phyloP scores from a whole-genome alignment of 2,113 vertebrate species.

The Phodopus roborovskii region DNA sequence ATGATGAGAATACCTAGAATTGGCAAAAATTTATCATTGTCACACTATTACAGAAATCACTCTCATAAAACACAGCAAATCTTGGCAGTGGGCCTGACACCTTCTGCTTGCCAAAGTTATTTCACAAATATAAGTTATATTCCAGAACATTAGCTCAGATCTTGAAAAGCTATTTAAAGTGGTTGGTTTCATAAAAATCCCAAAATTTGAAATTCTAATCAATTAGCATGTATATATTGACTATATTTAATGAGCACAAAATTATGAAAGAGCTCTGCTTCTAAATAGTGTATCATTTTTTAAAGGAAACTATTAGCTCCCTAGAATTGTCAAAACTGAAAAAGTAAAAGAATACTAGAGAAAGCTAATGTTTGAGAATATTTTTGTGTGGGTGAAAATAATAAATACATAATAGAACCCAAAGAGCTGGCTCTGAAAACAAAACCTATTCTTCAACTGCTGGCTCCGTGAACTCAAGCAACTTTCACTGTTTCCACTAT shows the following conservation, averaged over 20 bases:
- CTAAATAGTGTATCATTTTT: neutral
- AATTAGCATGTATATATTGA: neutral
- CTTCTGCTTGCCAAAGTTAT: neutral
- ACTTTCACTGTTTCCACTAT: too few species aligned
- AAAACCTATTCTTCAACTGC: neutral
- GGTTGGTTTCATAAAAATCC: conserved; percentile 14
- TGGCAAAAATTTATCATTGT: neutral
- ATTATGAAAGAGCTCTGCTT: neutral
- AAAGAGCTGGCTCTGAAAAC: neutral
- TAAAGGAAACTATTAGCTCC: conserved; percentile 33
- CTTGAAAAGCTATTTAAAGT: conserved; percentile 18
- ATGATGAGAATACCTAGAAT: neutral
- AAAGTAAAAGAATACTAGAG: neutral
- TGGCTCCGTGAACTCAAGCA: neutral
- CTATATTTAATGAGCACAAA: neutral
- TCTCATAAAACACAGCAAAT: neutral
- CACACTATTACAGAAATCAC: neutral
- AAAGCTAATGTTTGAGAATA: neutral
- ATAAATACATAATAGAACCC: neutral
- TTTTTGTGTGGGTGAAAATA: neutral
- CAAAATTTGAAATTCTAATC: conserved; percentile 9
- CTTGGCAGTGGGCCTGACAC: neutral
- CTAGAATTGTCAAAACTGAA: neutral
- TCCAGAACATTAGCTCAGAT: conserved; percentile 25
- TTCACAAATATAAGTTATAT: conserved; percentile 37